Evolutionary conservation across 2,888 invertebrate species (phyloP), one percentile per base, ranked within the genome.

Genomic region (Eubasilissa splendida): DNA sequence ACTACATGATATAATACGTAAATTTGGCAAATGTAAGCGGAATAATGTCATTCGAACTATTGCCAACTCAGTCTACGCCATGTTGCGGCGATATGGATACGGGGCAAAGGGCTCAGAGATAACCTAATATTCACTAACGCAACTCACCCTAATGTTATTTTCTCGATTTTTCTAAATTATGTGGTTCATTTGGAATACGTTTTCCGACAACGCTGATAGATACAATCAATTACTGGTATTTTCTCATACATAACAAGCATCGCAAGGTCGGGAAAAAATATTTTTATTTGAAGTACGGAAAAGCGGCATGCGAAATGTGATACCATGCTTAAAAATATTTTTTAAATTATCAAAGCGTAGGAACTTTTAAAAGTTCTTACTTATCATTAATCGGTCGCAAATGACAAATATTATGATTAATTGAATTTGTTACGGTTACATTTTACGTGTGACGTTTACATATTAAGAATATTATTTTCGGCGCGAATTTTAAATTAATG

Each of bases 11-110:
- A 77, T 52, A 56, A 42, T 31, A 50, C 56, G 78, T 76, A 63
- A 33, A 63, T 76, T 79, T 76, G 81, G 75, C 81, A 70, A 68
- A 65, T 53, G 73, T 12, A 50, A 71, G 68, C 56, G 58, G 63
- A 77, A 80, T 65, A 77, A 77, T 80, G 65, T 65, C 80, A 65
- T 73, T 54, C 70, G 12, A 73, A 22, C 58, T 70, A 31, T 56
- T 81, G 81, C 81, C 79, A 79, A 81, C 79, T 81, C 70, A 22
- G 63, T 68, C 79, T 79, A 75, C 80, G 80, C 80, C 80, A 80
- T 80, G 58, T 80, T 80, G 80, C 74, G 50, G 78, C 71, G 52
- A 71, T 42, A 77, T 50, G 58, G 58, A 58, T 4, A 33, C 71
- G 75, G 80, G 80, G 76, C 80, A 80, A 80, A 70, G 80, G 76